Conservation (phyloP, 2,888 invertebrate species). For the Drosophila borealis region DNA sequence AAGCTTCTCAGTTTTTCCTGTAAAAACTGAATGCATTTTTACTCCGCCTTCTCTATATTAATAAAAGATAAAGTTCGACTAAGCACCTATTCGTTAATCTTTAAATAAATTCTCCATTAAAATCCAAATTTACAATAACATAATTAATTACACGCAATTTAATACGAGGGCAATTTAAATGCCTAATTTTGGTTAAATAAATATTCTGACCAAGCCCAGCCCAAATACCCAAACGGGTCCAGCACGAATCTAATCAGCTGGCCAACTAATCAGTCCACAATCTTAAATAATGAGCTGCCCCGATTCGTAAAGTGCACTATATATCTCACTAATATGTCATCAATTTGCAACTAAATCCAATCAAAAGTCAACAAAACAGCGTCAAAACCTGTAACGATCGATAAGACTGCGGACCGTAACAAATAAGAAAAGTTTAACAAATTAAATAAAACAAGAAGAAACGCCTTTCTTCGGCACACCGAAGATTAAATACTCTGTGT, state of each 20-base stretch:
- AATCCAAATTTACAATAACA: neutral
- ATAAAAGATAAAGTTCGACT: too few species aligned
- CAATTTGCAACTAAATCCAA: constrained; percentile 80
- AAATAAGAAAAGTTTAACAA: neutral
- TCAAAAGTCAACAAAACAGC: constrained; percentile 72
- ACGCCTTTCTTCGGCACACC: too few species aligned
- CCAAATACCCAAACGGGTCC: constrained; percentile 21
- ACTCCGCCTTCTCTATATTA: too few species aligned
- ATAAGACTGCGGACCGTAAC: constrained; percentile 14
- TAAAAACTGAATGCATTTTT: too few species aligned
- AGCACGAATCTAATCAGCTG: constrained; percentile 24
- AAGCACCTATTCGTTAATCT: constrained; percentile 1
- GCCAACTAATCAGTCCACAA: constrained; percentile 28
- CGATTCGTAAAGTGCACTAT: constrained; percentile 45
- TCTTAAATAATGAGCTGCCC: constrained; percentile 53
- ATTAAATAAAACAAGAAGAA: neutral
- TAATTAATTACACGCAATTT: constrained; percentile 40
- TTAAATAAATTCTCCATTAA: neutral
- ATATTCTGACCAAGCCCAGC: constrained; percentile 9
- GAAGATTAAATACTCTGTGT: too few species aligned
- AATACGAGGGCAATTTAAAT: constrained; percentile 32
- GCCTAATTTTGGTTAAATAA: neutral
- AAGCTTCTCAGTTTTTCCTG: neutral
- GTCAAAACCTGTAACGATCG: constrained; percentile 71
- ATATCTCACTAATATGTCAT: constrained; percentile 74